A percentile compares a stretch with the other conserved stretches of the same genome.
These are phyloP conservation scores for Spodoptera frugiperda DNA, from an alignment of 1,140 invertebrate genomes.

Conservation along the genomic window DNA sequence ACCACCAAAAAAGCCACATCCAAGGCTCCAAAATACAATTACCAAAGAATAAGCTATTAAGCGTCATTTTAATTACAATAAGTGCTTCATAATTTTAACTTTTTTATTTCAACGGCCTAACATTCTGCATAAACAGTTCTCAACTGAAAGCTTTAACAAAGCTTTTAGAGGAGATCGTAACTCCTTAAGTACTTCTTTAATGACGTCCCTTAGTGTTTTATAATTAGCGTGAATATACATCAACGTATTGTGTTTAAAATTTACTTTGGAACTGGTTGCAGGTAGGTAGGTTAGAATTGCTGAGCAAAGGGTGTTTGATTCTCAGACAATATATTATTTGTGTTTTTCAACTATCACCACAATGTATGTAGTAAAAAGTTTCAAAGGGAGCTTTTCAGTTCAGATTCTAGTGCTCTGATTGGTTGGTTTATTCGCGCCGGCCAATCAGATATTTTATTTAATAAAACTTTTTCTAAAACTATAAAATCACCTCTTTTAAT, in stretches of 20 bases:
- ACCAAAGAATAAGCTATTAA: conserved; percentile 46
- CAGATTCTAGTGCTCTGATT: too few relatives aligned
- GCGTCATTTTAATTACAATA: conserved; percentile 45
- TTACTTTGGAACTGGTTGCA: too few relatives aligned
- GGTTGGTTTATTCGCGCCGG: too few relatives aligned
- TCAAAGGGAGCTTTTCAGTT: too few relatives aligned
- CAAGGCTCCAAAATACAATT: background rate
- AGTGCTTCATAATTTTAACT: conserved; percentile 43
- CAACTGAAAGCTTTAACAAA: conserved; percentile 53
- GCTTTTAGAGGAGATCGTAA: conserved; percentile 62
- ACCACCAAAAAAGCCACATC: background rate
- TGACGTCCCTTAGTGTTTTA: conserved; percentile 61
- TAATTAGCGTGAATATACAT: conserved; percentile 58
- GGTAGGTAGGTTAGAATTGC: too few relatives aligned
- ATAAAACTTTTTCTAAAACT: too few relatives aligned
- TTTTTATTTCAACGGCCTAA: conserved; percentile 46
- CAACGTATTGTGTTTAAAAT: conserved; percentile 45
- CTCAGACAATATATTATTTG: too few relatives aligned
- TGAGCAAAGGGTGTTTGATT: too few relatives aligned
- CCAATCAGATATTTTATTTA: too few relatives aligned
- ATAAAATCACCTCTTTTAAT: too few relatives aligned
- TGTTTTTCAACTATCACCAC: too few relatives aligned
- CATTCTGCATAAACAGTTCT: conserved; percentile 64
- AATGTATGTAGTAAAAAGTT: too few relatives aligned
- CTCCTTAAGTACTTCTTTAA: conserved; percentile 68